Conservation (phyloP, 1,140 invertebrate genomes). For the Drosophila sulfurigaster region DNA sequence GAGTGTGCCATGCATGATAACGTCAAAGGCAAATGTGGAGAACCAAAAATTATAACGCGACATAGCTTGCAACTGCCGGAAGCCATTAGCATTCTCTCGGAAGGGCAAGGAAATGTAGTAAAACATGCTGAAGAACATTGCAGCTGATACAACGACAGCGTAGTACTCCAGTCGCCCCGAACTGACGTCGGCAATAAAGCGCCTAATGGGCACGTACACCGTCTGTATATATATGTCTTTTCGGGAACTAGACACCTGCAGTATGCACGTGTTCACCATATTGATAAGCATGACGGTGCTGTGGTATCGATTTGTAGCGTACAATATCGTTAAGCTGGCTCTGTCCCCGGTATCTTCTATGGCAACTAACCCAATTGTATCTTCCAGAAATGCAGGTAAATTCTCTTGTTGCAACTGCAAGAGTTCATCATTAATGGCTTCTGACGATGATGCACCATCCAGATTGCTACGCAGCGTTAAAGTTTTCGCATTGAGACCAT, state of each 20-base stretch:
- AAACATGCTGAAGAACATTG: slow-evolving; percentile 78
- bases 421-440: slow-evolving; percentile 36
- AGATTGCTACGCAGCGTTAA: slow-evolving; percentile 9
- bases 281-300: slow-evolving; percentile 78
- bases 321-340: slow-evolving; percentile 54
- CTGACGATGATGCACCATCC: background rate
- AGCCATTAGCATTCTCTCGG: slow-evolving; percentile 70
- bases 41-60: slow-evolving; percentile 71
- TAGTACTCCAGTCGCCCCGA: slow-evolving; percentile 72
- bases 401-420: slow-evolving; percentile 62
- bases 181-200: slow-evolving; percentile 70
- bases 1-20: slow-evolving; percentile 48
- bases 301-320: slow-evolving; percentile 77
- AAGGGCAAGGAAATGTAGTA: slow-evolving; percentile 78
- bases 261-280: slow-evolving; percentile 67
- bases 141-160: slow-evolving; percentile 66
- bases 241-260: slow-evolving; percentile 30
- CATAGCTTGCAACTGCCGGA: slow-evolving; percentile 78
- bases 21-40: slow-evolving; percentile 65
- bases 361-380: slow-evolving; percentile 66
- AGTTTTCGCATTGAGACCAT: slow-evolving; percentile 46
- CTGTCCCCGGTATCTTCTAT: slow-evolving; percentile 34
- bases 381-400: slow-evolving; percentile 69
- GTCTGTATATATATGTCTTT: slow-evolving; percentile 51
- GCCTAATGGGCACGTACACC: slow-evolving; percentile 64